Base-by-base conservation (phyloP, 1,140 invertebrate species). In the Danaus melanippus region DNA sequence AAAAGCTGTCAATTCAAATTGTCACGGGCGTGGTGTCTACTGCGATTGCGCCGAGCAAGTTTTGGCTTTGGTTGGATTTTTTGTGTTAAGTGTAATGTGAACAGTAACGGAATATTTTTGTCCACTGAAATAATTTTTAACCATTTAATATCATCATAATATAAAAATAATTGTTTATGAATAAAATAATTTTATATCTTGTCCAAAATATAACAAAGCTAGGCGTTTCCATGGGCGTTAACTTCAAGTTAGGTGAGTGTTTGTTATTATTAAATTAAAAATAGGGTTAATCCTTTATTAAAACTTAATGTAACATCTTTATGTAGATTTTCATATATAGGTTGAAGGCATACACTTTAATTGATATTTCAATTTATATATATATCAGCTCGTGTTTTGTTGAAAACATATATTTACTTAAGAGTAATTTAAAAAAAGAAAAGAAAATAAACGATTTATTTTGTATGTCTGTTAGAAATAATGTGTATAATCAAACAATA, bases 241-340 rank as follows among this genome's bases (percentile, higher is more conserved):
- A 76, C 81, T 75, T 72, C 74, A 74, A 72, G 73, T 80, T 77
- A 75, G 74, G 66, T 73, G 70, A 66, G 66, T 69, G 67, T 74
- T 75, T 68, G 67, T 76, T 77, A 74, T 77, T 65, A 65, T 84
- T 82, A 53, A 80, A 84, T 84, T 79, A 80, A 73, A 72, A 79
- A 64, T 67, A 69, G 56, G 71, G 76, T 62, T 80, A 76, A 77
- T 73, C 62, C 40, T 42, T 17, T 39, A 15, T 10, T 51, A 44
- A 44, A 44, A 44, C 12, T 3, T 32, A 32, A 32, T 32, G 6
- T 32, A 32, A 32, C 21, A 32, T 32, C 2, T 32, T 32, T 32
- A 32, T 32, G 21, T 32, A 8, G 6, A 32, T 5, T 32, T 32
- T 32, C 6, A 32, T 32, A 32, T 8, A 32, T 32, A 3, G 6